Evolutionary conservation across 1,140 invertebrate genomes (phyloP).

Genomic region (Drosophila sturtevanti): DNA sequence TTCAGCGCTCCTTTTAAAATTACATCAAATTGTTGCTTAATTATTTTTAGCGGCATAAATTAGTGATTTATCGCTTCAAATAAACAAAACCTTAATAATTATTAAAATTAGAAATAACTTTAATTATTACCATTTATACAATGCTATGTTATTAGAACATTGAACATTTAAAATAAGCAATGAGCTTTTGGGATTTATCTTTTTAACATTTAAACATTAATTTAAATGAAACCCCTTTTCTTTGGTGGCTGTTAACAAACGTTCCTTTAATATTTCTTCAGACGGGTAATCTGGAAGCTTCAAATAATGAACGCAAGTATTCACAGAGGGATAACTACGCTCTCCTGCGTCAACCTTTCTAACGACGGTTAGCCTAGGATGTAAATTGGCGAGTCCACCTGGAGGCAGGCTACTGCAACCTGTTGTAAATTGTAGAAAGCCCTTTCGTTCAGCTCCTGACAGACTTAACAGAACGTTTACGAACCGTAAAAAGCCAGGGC

Average conservation of each 20-base stretch:
- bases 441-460: constrained; percentile 95
- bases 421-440: constrained; percentile 99
- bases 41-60: too few relatives aligned
- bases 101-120: neutral
- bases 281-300: constrained; percentile 99
- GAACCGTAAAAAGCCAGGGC: constrained; percentile 96
- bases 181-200: constrained; percentile 58
- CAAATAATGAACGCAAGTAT: constrained; percentile 99
- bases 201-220: constrained; percentile 84
- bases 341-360: constrained; percentile 97
- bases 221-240: constrained; percentile 99
- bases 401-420: constrained; percentile 98
- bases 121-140: neutral
- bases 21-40: too few relatives aligned
- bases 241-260: constrained; percentile 96
- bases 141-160: neutral
- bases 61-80: constrained; percentile 26
- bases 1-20: too few relatives aligned
- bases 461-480: constrained; percentile 97
- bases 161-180: constrained; percentile 26
- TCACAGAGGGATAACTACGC: constrained; percentile 98
- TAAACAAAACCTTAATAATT: too few relatives aligned
- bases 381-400: constrained; percentile 97
- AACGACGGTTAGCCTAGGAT: constrained; percentile 97
- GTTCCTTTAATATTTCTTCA: constrained; percentile 96